phyloP scores from a whole-genome alignment of 2,113 vertebrate genomes.

The Rhodinocichla rosea region DNA sequence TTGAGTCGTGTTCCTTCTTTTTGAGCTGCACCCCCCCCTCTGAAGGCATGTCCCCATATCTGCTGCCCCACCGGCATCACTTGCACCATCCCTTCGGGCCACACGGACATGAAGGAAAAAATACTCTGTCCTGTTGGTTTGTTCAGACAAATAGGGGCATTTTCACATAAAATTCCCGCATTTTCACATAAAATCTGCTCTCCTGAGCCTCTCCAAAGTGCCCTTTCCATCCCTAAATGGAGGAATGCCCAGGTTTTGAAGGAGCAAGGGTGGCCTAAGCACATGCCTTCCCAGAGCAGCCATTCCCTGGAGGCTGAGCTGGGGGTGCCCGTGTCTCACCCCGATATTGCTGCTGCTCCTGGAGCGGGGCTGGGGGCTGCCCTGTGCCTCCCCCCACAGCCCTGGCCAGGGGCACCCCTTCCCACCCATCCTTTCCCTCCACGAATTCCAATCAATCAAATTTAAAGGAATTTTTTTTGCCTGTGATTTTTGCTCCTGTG shows the following conservation, averaged over 20 bases:
- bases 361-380: background rate
- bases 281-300: background rate
- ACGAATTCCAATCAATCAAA: background rate
- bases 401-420: background rate
- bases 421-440: background rate
- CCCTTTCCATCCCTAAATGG: background rate
- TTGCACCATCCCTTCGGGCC: background rate
- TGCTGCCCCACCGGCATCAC: fast-evolving
- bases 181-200: background rate
- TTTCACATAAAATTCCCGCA: background rate
- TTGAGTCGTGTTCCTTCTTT: background rate
- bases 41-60: fast-evolving
- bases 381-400: background rate
- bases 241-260: background rate
- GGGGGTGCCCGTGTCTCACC: background rate
- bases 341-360: fast-evolving
- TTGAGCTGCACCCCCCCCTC: background rate
- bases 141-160: background rate
- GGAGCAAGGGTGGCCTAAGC: background rate
- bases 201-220: fast-evolving
- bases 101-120: background rate
- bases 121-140: background rate
- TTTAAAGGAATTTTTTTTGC: background rate
- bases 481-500: background rate
- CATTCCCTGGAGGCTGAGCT: background rate